Evolutionary conservation across 2,797 vertebrate genomes (phyloP).

Genomic region (Peromyscus aztecus): DNA sequence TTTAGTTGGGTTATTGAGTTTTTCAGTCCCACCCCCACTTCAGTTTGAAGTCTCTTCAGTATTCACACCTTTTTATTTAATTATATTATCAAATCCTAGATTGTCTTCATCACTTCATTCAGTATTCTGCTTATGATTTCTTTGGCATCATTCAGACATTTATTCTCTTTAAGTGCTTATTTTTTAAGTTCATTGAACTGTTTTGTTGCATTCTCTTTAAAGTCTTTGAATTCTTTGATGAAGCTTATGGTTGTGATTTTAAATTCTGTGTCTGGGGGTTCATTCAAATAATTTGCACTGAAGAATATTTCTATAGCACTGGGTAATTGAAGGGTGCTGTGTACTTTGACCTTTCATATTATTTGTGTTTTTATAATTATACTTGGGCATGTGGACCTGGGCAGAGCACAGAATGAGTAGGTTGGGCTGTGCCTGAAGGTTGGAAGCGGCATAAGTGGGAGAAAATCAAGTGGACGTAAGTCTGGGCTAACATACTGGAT

Average conservation of each 20-base stretch:
- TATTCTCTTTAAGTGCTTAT: neutral
- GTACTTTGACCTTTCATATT: neutral
- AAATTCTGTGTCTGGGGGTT: neutral
- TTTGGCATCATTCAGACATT: neutral
- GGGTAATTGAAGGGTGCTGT: neutral
- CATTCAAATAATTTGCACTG: neutral
- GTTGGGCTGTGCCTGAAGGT: neutral
- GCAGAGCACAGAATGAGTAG: neutral
- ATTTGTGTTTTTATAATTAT: neutral
- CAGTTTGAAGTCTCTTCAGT: neutral
- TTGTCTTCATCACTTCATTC: neutral
- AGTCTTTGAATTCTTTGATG: neutral
- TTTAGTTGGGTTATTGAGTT: neutral
- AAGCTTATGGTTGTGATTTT: neutral
- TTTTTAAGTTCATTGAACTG: neutral
- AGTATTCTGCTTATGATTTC: neutral
- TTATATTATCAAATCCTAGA: neutral
- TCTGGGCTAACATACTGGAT: neutral
- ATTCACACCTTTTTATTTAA: neutral
- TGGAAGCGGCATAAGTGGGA: neutral
- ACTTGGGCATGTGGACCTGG: neutral
- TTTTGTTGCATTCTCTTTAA: neutral
- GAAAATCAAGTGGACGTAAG: neutral
- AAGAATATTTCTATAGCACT: neutral
- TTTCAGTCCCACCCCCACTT: neutral